A percentile compares a stretch with the other conserved stretches of the same genome.
Evolutionary conservation across 2,797 vertebrate genomes (phyloP).

Genomic region (Pelobates cultripes): DNA sequence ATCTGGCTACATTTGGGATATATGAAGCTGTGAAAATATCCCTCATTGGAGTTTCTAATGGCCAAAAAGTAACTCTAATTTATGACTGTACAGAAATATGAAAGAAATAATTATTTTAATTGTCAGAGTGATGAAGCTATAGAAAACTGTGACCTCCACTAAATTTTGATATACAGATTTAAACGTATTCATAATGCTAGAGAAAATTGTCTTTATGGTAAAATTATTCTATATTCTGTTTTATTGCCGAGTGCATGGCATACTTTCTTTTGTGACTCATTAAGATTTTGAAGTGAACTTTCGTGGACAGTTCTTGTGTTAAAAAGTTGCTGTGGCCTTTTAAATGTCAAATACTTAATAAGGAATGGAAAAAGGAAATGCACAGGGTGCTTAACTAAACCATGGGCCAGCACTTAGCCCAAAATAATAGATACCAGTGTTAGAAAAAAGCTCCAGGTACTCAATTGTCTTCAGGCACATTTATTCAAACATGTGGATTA

Average conservation of each 20-base stretch:
- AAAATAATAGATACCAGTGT: no score
- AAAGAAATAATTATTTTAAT: constrained; percentile 15
- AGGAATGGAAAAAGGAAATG: no score
- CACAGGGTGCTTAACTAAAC: no score
- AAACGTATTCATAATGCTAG: constrained; percentile 15
- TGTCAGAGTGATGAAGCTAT: constrained; percentile 15
- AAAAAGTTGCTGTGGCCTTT: no score
- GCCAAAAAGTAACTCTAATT: constrained; percentile 17
- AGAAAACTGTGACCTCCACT: constrained; percentile 14
- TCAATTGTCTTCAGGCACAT: no score
- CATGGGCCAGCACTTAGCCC: no score
- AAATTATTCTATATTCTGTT: constrained; percentile 19
- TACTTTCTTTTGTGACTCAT: neutral
- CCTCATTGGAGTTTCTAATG: constrained; percentile 31
- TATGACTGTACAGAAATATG: constrained; percentile 24
- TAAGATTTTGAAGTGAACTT: no score
- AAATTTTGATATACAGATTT: constrained; percentile 28
- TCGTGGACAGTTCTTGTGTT: no score
- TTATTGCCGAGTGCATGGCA: constrained; percentile 14
- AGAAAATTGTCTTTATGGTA: constrained; percentile 16
- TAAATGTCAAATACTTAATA: no score
- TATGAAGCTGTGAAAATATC: constrained; percentile 35
- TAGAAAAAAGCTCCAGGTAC: no score
- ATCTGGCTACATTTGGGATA: constrained; percentile 38
- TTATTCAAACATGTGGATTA: no score